Evolutionary conservation across 1,140 invertebrate genomes (phyloP).

Genomic region (Ceratina japonica): DNA sequence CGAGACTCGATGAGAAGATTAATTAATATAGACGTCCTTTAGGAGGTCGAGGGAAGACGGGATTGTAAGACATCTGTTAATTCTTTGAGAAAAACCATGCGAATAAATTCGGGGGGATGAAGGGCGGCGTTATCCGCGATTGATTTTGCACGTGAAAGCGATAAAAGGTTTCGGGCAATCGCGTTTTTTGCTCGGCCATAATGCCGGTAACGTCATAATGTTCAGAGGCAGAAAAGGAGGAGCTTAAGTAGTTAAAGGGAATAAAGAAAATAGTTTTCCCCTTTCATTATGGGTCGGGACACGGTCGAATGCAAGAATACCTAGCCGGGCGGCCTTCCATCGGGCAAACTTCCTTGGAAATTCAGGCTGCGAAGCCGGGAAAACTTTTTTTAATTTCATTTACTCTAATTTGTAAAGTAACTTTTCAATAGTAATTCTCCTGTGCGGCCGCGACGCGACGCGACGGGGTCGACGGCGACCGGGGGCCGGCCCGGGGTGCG

Average conservation of each 20-base stretch:
- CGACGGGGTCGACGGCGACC: conserved; percentile 22
- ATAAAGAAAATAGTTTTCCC: conserved; percentile 58
- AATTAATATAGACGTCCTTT: background rate
- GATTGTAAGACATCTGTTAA: no score
- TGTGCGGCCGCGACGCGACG: conserved; percentile 42
- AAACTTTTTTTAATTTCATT: conserved; percentile 77
- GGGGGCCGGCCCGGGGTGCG: background rate
- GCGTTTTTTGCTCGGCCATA: conserved; percentile 5
- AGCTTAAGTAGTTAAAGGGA: conserved; percentile 40
- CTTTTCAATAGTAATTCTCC: conserved; percentile 74
- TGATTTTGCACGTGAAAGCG: no score
- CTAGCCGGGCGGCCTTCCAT: conserved; percentile 47
- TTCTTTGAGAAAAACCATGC: no score
- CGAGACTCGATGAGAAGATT: conserved; percentile 39
- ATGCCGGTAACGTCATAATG: conserved; percentile 29
- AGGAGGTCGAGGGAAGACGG: no score
- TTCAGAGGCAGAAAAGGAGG: background rate
- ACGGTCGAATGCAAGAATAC: conserved; percentile 72
- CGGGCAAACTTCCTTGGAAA: conserved; percentile 71
- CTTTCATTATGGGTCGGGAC: conserved; percentile 71
- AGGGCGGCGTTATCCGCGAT: no score
- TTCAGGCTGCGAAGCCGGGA: conserved; percentile 67
- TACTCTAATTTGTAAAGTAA: conserved; percentile 76
- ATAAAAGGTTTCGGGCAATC: background rate
- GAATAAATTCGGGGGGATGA: no score